Evolutionary conservation across 2,113 vertebrate genomes (phyloP), one percentile per base, ranked within the genome.

Genomic region (Notechis scutatus): DNA sequence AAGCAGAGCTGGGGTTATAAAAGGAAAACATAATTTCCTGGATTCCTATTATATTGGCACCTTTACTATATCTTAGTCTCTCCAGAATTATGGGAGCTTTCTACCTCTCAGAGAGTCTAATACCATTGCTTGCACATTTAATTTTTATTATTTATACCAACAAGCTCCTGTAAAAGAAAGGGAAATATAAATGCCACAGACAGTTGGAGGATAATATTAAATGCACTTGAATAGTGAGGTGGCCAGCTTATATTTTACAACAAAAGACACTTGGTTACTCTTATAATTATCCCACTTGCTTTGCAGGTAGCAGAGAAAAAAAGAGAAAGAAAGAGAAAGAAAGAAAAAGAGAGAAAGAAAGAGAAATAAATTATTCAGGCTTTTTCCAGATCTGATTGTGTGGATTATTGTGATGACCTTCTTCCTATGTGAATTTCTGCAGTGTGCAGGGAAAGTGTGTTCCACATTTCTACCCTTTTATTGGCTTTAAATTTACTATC

Each of bases 401-500:
- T 56, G 5, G 9, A 93, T 95, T 95, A 24, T n/a, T 81, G 90
- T 50, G 1, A 0, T 92, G 90, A 95, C 42, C 26, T 93, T 94
- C 93, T 92, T 2, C 85, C 92, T 94, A 64, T 54, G 42, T 61
- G 85, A 74, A 93, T 92, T 94, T 47, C 85, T 91, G 21, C 1
- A 92, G 39, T 23, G n/a, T 85, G 4, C 29, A 54, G 86, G 92
- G 81, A 42, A 96, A 42, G 95, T 18, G 89, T 94, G 23, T 29
- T 93, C 39, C 47, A 47, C 50, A 8, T 93, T 95, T 96, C 89
- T 74, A n/a, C 39, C 85, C 57, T 93, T 92, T 94, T 87, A 95
- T 94, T 94, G 88, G 93, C 92, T 93, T 74, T 0, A 91, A 91
- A 95, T 90, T 91, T 95, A 1, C 81, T 94, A 90, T 57, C 42